Evolutionary conservation across 2,888 invertebrate species (phyloP).

Genomic region (Ophioninae sp.): DNA sequence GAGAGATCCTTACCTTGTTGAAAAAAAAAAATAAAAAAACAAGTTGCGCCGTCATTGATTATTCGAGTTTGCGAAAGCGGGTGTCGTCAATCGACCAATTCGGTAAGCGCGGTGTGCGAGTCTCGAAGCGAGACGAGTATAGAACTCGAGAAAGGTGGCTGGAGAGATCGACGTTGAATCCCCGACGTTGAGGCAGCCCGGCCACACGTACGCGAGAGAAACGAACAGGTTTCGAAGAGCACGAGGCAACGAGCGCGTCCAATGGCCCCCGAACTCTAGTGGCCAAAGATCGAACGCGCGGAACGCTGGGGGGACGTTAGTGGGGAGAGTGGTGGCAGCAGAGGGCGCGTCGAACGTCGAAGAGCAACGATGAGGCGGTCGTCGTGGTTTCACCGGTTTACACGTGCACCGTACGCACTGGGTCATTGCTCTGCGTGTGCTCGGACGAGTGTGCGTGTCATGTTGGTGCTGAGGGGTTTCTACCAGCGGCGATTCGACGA

Average conservation of each 20-base stretch:
- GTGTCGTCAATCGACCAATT: conserved; percentile 1
- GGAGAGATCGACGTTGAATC: too few species aligned
- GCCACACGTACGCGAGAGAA: background rate
- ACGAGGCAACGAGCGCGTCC: conserved; percentile 1
- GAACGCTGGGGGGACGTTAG: background rate
- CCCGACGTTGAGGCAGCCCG: background rate
- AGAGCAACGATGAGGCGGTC: conserved; percentile 69
- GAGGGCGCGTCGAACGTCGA: conserved; percentile 72
- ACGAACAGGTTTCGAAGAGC: too few species aligned
- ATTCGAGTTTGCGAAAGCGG: background rate
- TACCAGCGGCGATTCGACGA: conserved; percentile 26
- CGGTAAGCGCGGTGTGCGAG: background rate
- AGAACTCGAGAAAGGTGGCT: too few species aligned
- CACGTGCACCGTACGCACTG: conserved; percentile 78
- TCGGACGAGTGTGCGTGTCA: background rate
- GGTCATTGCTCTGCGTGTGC: conserved; percentile 77
- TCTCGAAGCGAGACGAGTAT: background rate
- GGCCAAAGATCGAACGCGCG: background rate
- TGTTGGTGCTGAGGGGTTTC: conserved; percentile 7
- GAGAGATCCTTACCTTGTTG: too few species aligned
- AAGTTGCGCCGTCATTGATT: background rate
- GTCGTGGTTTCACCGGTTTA: conserved; percentile 74
- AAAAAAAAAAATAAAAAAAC: too few species aligned
- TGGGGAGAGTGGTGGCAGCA: conserved; percentile 44
- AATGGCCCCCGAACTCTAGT: conserved; percentile 28